Percentiles rank a stretch among this genome's conserved stretches.
These are phyloP conservation scores for Drosophila insularis DNA, from an alignment of 1,140 invertebrate species.

Conservation along the genomic window DNA sequence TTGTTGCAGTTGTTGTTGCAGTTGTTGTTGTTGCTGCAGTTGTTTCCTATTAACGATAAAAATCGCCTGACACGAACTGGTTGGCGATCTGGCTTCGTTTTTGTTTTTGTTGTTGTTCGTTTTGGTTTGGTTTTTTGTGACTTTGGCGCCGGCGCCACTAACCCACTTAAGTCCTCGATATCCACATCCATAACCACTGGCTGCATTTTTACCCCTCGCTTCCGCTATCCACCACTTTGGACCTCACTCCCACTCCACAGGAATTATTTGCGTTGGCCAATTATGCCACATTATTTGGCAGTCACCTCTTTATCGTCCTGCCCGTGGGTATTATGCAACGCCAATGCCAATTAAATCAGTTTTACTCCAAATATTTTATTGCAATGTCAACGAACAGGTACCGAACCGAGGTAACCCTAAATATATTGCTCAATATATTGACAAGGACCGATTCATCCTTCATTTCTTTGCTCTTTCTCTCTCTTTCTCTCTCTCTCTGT, in stretches of 20 bases:
- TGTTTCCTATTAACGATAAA: slow-evolving; percentile 81
- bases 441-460: slow-evolving; percentile 49
- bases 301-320: slow-evolving; percentile 62
- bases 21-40: slow-evolving; percentile 60
- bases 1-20: background rate
- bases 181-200: background rate
- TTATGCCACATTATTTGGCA: slow-evolving; percentile 73
- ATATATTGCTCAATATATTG: slow-evolving; percentile 63
- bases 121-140: slow-evolving; percentile 16
- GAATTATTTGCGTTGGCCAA: slow-evolving; percentile 54
- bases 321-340: slow-evolving; percentile 60
- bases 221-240: background rate
- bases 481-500: slow-evolving; percentile 20
- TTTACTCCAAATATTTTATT: slow-evolving; percentile 78
- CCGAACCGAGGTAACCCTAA: slow-evolving; percentile 7
- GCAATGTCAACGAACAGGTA: slow-evolving; percentile 63
- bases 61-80: slow-evolving; percentile 81
- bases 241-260: background rate
- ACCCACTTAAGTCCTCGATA: slow-evolving; percentile 63
- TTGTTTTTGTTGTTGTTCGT: slow-evolving; percentile 37
- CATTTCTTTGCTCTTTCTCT: slow-evolving; percentile 1
- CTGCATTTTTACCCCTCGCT: too few relatives aligned
- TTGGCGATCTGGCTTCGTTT: slow-evolving; percentile 71
- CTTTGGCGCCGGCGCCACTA: slow-evolving; percentile 75
- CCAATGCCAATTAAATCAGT: slow-evolving; percentile 79